Base-by-base conservation (phyloP, 2,113 vertebrate genomes). In the Zapus hudsonius region DNA sequence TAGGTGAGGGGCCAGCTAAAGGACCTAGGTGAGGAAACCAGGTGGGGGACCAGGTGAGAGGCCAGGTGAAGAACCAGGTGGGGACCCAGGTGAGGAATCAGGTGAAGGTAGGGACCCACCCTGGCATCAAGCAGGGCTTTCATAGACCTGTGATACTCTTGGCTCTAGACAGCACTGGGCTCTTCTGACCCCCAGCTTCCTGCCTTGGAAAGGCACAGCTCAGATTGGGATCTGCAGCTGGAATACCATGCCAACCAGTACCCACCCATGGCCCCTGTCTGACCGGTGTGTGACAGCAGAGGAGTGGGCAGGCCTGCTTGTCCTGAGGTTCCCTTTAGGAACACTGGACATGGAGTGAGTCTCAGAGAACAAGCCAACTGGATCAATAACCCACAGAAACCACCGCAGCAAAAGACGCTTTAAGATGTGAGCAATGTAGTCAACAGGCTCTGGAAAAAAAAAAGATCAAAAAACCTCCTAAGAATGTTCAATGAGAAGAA, bases 311-410 rank as follows among this genome's bases (percentile, higher is more conserved):
- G 52, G 72, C 70, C 73, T 33, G 27, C 19, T 4, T 63, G 57
- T 94, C 92, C 92, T 7, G 13, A 78, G 52, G 57, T 84, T 23
- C 67, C 91, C 86, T 69, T 52, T 23, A 7, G 74, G 66, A 84
- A 86, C 31, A 13, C 10, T 17, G 42, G 83, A 36, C 36, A n/a
- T 20, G 67, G 64, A 31, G 87, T n/a, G 0, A 25, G 23, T 16
- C 89, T 84, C 52, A 23, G 90, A 67, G 84, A 92, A 78, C 67
- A 38, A 86, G 76, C 79, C 44, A 23, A 15, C 7, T 13, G 57
- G 52, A 75, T 74, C 69, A 17, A 85, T 25, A 64, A 70, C 47
- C 36, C 88, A 44, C 84, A 74, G 36, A 90, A 87, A 69, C 72
- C 94, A 76, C 47, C 69, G 16, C 52, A 25, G 36, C 40, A 11